Evolutionary conservation across 1,140 invertebrate species (phyloP).

Genomic region (Eciton burchellii): DNA sequence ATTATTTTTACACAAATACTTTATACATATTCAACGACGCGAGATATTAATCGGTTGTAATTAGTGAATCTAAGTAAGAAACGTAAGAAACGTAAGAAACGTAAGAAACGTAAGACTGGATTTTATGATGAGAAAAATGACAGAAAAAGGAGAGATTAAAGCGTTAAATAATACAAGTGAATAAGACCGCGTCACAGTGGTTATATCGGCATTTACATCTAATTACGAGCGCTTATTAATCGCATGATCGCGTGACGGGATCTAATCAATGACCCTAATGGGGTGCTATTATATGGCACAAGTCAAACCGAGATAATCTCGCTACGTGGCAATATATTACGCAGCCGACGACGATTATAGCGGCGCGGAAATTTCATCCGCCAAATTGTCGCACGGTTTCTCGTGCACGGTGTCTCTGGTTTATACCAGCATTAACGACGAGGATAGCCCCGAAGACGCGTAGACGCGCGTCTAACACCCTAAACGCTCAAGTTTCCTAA

Average conservation of each 20-base stretch:
- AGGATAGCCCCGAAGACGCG: constrained; percentile 40
- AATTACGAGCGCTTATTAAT: constrained; percentile 41
- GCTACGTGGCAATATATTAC: background rate
- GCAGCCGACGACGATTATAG: background rate
- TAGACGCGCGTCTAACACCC: constrained; percentile 61
- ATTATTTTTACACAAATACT: no score
- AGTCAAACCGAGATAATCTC: background rate
- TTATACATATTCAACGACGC: no score
- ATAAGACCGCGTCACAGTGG: background rate
- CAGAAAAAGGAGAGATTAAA: background rate
- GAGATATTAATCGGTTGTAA: no score
- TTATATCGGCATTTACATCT: constrained; percentile 20
- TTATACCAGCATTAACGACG: constrained; percentile 35
- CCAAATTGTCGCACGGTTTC: constrained; percentile 13
- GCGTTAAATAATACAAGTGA: background rate
- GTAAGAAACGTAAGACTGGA: no score
- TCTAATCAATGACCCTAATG: constrained; percentile 38
- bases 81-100: no score
- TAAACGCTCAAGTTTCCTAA: constrained; percentile 70
- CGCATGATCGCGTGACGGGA: background rate
- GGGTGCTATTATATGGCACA: background rate
- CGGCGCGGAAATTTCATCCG: constrained; percentile 21
- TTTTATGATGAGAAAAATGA: background rate
- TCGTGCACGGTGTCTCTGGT: constrained; percentile 45
- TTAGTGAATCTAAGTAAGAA: no score